phyloP scores from a whole-genome alignment of 1,140 invertebrate species.

The Polyergus mexicanus region DNA sequence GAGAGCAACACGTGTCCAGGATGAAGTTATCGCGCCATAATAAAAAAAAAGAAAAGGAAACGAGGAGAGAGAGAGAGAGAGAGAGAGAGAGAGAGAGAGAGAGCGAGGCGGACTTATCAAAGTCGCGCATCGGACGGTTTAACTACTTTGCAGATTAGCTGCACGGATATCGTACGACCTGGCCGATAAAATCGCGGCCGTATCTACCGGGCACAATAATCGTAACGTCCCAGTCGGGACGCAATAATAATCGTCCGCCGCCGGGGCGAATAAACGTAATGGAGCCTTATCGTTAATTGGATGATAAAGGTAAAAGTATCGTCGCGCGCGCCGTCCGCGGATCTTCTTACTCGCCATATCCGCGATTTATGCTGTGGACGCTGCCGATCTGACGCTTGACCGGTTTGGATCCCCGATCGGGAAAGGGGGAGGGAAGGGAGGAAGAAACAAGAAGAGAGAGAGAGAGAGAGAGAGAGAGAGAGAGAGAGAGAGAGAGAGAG shows the following conservation, averaged over 20 bases:
- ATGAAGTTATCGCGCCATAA: constrained; percentile 50
- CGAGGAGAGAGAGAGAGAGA: background rate
- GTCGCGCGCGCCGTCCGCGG: constrained; percentile 63
- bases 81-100: background rate
- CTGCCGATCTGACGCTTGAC: constrained; percentile 79
- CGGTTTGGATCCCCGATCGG: constrained; percentile 73
- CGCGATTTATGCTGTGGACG: constrained; percentile 76
- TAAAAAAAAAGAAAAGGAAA: constrained; percentile 3
- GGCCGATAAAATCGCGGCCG: constrained; percentile 69
- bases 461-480: too few species aligned
- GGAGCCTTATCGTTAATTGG: constrained; percentile 79
- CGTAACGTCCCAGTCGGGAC: constrained; percentile 65
- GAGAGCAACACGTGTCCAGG: constrained; percentile 22
- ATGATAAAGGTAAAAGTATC: constrained; percentile 76
- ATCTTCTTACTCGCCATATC: constrained; percentile 65
- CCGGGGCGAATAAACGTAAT: constrained; percentile 69
- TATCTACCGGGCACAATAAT: constrained; percentile 72
- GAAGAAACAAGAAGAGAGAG: too few species aligned
- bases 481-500: background rate
- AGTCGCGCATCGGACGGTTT: constrained; percentile 65
- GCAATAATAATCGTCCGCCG: constrained; percentile 64
- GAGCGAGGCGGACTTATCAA: constrained; percentile 45
- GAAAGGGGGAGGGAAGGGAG: background rate
- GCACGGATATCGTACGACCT: constrained; percentile 59
- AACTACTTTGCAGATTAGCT: constrained; percentile 63